These are phyloP conservation scores for Boloria selene DNA, from an alignment of 2,888 invertebrate species.

Conservation along the genomic window DNA sequence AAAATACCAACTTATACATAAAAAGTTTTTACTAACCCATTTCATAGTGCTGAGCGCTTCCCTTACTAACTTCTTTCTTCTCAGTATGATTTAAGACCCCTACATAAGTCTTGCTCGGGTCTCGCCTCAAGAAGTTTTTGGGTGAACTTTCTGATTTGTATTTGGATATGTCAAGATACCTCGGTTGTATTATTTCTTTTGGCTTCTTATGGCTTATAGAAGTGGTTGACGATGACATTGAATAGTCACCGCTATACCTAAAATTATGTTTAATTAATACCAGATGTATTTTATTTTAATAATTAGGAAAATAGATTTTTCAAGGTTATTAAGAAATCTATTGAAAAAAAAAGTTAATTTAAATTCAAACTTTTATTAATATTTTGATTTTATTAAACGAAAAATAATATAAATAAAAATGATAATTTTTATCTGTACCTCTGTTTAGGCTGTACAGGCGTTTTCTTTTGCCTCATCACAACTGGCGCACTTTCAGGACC, in stretches of 20 bases:
- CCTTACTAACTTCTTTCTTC: slow-evolving; percentile 55
- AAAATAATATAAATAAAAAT: no score
- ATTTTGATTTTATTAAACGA: no score
- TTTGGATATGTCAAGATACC: slow-evolving; percentile 84
- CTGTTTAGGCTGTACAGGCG: slow-evolving; percentile 59
- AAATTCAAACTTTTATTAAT: background rate
- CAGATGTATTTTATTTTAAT: no score
- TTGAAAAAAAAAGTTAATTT: background rate
- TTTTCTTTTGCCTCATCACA: slow-evolving; percentile 59
- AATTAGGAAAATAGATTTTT: no score
- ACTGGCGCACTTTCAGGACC: slow-evolving; percentile 73
- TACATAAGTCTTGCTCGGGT: slow-evolving; percentile 81
- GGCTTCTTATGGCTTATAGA: slow-evolving; percentile 60
- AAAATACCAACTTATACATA: no score
- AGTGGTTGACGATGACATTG: slow-evolving; percentile 76
- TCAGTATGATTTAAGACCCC: slow-evolving; percentile 54
- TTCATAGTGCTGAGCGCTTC: slow-evolving; percentile 70
- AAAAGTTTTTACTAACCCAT: slow-evolving; percentile 60
- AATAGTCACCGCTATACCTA: slow-evolving; percentile 78
- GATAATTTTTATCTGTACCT: slow-evolving; percentile 49
- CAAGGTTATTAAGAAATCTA: no score
- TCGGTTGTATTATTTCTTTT: slow-evolving; percentile 58
- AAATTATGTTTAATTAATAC: background rate
- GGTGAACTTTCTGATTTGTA: slow-evolving; percentile 80
- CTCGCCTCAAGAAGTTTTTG: slow-evolving; percentile 76